Evolutionary conservation across 2,113 vertebrate species (phyloP).

Genomic region (Spermophilus dauricus): DNA sequence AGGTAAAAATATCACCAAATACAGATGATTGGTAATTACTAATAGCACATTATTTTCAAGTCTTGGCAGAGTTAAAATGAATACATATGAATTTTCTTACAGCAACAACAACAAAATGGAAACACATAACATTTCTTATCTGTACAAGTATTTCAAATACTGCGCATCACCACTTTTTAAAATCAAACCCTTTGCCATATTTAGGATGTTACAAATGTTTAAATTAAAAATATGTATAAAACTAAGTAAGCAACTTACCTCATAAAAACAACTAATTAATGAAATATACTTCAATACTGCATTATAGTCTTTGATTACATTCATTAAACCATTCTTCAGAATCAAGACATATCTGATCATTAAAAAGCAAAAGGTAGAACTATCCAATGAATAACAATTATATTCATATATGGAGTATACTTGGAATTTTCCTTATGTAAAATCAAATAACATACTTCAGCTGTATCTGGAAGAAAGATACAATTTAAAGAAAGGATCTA

Average conservation of each 20-base stretch:
- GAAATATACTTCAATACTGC: conserved; percentile 48
- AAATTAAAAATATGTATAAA: conserved; percentile 61
- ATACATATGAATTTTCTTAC: conserved; percentile 73
- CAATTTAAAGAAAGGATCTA: conserved; percentile 15
- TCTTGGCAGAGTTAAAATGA: conserved; percentile 58
- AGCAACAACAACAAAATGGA: conserved; percentile 79
- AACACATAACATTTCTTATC: conserved; percentile 78
- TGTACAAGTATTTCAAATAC: conserved; percentile 50
- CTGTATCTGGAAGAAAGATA: conserved; percentile 40
- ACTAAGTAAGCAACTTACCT: conserved; percentile 77
- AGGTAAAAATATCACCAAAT: conserved; percentile 64
- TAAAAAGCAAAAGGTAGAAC: conserved; percentile 48
- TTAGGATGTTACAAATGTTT: conserved; percentile 59
- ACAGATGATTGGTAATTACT: background rate
- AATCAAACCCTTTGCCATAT: conserved; percentile 40
- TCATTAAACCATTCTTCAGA: conserved; percentile 68
- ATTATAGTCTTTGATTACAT: conserved; percentile 33
- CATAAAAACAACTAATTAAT: conserved; percentile 65
- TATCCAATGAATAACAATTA: conserved; percentile 38
- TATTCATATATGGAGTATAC: conserved; percentile 23
- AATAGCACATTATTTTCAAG: conserved; percentile 57
- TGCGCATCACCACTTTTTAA: conserved; percentile 35
- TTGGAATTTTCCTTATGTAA: conserved; percentile 45
- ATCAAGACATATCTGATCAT: conserved; percentile 62
- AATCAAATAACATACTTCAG: conserved; percentile 27